These are phyloP conservation scores for Montipora capricornis DNA, from an alignment of 64 coral and sea anemone species.

Conservation along the genomic window DNA sequence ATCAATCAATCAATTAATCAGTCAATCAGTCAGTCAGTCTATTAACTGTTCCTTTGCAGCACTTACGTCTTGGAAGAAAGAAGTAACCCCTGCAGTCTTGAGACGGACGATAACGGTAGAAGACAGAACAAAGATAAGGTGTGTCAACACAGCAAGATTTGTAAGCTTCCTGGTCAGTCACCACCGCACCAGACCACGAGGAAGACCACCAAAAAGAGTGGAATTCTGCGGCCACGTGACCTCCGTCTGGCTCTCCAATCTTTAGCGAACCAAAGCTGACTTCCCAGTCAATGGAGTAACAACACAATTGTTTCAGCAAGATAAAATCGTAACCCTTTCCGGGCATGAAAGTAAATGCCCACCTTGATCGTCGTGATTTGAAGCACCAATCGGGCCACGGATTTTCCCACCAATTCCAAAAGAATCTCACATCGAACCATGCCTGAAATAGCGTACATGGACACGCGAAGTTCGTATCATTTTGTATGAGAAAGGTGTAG, in stretches of 20 bases:
- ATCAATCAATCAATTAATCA: not conserved
- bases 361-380: not conserved
- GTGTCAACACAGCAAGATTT: conserved; percentile 52
- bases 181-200: not conserved
- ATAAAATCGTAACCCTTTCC: not conserved
- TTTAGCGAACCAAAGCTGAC: conserved; percentile 9
- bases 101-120: conserved; percentile 53
- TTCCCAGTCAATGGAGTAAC: conserved; percentile 24
- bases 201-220: not conserved
- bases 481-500: not conserved
- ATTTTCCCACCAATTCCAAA: conserved; percentile 1
- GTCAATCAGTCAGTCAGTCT: not conserved
- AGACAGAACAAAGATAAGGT: conserved; percentile 39
- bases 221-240: not conserved
- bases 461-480: not conserved
- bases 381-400: conserved; percentile 35
- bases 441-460: conserved; percentile 33
- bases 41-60: not conserved
- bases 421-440: conserved; percentile 45
- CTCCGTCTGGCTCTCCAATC: conserved; percentile 17
- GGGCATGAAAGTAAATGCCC: not conserved
- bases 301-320: conserved; percentile 41
- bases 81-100: conserved; percentile 6
- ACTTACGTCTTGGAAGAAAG: conserved; percentile 51
- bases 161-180: conserved; percentile 39